A percentile compares a stretch with the other conserved stretches of the same genome.
Evolutionary conservation across 2,888 invertebrate genomes (phyloP).

Genomic region (Mactromeris polynyma): DNA sequence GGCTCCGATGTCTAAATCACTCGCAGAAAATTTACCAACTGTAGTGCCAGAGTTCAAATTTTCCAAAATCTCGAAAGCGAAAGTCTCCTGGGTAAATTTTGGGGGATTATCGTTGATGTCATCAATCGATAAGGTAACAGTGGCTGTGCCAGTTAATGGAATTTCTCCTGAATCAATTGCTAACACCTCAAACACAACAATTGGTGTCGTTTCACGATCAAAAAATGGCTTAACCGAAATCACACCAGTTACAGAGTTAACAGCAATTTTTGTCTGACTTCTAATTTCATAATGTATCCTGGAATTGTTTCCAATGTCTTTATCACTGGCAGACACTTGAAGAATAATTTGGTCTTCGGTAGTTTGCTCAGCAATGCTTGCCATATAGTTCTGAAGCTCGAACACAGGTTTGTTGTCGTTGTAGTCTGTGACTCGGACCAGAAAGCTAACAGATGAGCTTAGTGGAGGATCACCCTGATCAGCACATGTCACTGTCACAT

Average conservation of each 20-base stretch:
- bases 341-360: slow-evolving; percentile 89
- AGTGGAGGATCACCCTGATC: slow-evolving; percentile 88
- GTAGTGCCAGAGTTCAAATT: slow-evolving; percentile 63
- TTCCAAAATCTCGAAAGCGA: slow-evolving; percentile 67
- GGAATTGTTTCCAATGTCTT: slow-evolving; percentile 79
- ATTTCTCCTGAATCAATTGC: slow-evolving; percentile 66
- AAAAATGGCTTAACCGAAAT: slow-evolving; percentile 70
- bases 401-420: slow-evolving; percentile 98
- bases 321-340: slow-evolving; percentile 94
- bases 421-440: slow-evolving; percentile 91
- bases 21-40: slow-evolving; percentile 62
- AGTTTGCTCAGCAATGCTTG: slow-evolving; percentile 75
- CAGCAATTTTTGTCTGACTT: slow-evolving; percentile 48
- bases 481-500: slow-evolving; percentile 88
- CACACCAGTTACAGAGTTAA: slow-evolving; percentile 68
- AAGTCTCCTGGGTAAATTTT: slow-evolving; percentile 54
- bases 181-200: slow-evolving; percentile 65
- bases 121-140: slow-evolving; percentile 65
- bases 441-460: slow-evolving; percentile 73
- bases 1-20: slow-evolving; percentile 73
- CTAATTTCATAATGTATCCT: slow-evolving; percentile 67
- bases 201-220: slow-evolving; percentile 74
- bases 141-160: slow-evolving; percentile 74
- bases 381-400: slow-evolving; percentile 84
- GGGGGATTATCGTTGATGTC: slow-evolving; percentile 75